Evolutionary conservation across 2,888 invertebrate species (phyloP), one percentile per base, ranked within the genome.

Genomic region (Synanthedon andrenaeformis): DNA sequence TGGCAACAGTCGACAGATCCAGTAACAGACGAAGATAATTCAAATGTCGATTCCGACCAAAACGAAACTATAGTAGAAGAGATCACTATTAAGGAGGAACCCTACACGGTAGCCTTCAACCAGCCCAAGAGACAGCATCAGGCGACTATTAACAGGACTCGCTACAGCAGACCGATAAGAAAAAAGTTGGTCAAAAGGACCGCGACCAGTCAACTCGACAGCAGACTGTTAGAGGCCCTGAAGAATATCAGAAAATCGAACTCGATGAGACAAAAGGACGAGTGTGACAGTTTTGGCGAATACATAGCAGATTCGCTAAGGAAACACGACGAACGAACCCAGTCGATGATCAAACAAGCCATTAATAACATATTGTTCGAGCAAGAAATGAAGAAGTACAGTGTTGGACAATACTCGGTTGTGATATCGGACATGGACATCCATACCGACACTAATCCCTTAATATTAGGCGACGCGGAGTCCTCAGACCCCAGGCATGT

Each of bases 331-430:
- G 80, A 82, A 14, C 69, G 82, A 17, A 82, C 85, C 0, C 77
- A 78, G 42, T 75, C 80, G 2, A 82, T 86, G 81, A 85, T 86
- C 49, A 85, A 87, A 53, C 85, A 85, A 56, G 85, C 85, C 0
- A 86, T 87, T 3, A 85, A 86, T 52, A 86, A 85, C 54, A 84
- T 86, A 49, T 56, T 85, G 12, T 86, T 84, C 58, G 86, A 86
- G 55, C 84, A 84, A 52, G 86, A 86, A 58, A 86, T 86, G 85
- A 83, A 82, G 61, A 82, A 79, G 53, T 87, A 81, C 52, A 74
- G 63, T 41, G 55, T 62, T 2, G 65, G 67, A 2, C 76, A 76
- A 54, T 80, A 77, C 41, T 67, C 74, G 0, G 72, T 79, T 0
- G 67, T 78, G 0, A 57, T 77, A 4, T 54, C 74, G 1, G 70